Conservation (phyloP, 2,797 vertebrate genomes). For the Arremon aurantiirostris region DNA sequence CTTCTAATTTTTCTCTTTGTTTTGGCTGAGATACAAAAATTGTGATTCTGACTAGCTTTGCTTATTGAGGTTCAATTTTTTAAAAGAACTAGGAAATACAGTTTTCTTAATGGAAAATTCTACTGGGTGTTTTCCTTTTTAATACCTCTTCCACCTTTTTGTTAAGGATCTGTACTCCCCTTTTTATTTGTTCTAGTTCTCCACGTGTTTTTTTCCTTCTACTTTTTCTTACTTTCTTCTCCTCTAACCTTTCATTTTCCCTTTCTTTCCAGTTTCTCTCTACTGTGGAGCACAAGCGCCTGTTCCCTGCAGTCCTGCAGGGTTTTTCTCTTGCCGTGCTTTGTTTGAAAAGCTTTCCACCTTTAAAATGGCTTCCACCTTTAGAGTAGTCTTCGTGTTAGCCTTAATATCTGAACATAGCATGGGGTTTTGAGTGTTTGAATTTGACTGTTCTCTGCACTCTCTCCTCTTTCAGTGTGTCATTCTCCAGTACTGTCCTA, state of each 20-base stretch:
- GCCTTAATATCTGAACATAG: neutral
- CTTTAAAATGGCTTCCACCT: neutral
- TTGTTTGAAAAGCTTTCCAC: neutral
- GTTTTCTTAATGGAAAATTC: neutral
- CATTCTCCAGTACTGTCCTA: neutral
- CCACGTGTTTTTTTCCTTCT: neutral
- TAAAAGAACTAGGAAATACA: neutral
- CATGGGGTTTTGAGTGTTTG: neutral
- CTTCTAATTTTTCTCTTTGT: neutral
- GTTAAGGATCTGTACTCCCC: neutral
- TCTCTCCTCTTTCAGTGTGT: neutral
- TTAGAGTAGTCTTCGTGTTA: neutral
- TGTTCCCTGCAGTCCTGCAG: neutral
- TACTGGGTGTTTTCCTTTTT: neutral
- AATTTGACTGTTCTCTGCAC: rapidly evolving
- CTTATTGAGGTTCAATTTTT: neutral
- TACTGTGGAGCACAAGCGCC: neutral
- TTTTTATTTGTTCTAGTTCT: neutral
- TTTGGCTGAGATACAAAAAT: neutral
- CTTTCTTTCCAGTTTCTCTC: neutral
- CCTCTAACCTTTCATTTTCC: neutral
- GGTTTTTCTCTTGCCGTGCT: neutral
- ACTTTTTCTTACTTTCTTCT: neutral
- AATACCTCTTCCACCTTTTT: neutral
- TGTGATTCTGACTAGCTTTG: neutral